Evolutionary conservation across 2,797 vertebrate genomes (phyloP).

Genomic region (Pangasius krempfi): DNA sequence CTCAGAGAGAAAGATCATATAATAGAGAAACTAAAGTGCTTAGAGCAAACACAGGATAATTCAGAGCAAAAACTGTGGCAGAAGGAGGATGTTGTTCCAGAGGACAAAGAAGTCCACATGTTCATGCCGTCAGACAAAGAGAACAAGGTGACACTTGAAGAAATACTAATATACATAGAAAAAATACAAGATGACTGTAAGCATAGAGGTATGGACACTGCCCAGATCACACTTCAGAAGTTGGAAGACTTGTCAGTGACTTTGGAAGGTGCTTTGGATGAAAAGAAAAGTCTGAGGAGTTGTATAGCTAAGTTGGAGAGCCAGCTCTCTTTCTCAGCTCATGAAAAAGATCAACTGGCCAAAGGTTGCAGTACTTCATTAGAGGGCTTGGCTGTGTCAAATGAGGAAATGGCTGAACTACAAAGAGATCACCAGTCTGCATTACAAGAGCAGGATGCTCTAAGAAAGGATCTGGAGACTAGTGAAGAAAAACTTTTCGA

Average conservation of each 20-base stretch:
- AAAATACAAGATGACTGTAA: background rate
- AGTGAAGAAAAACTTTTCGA: constrained; percentile 63
- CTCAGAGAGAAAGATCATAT: constrained; percentile 81
- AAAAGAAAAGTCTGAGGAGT: constrained; percentile 63
- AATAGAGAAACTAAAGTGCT: constrained; percentile 73
- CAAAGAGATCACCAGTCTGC: constrained; percentile 65
- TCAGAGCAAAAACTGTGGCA: constrained; percentile 56
- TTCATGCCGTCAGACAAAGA: constrained; percentile 71
- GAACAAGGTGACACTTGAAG: background rate
- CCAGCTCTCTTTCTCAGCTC: constrained; percentile 69
- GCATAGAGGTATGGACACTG: background rate
- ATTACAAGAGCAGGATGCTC: constrained; percentile 65
- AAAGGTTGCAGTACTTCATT: constrained; percentile 51
- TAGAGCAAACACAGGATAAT: constrained; percentile 71
- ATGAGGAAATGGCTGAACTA: constrained; percentile 67
- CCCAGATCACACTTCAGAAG: constrained; percentile 18
- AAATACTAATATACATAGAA: background rate
- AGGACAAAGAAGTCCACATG: background rate
- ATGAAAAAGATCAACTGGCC: constrained; percentile 72
- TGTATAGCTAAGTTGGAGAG: constrained; percentile 67
- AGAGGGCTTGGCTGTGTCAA: background rate
- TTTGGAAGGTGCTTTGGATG: constrained; percentile 67
- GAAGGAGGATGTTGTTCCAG: background rate
- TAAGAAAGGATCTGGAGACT: constrained; percentile 66
- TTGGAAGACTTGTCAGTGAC: constrained; percentile 68